Evolutionary conservation across 2,888 invertebrate genomes (phyloP).

Genomic region (Eretmocerus hayati): DNA sequence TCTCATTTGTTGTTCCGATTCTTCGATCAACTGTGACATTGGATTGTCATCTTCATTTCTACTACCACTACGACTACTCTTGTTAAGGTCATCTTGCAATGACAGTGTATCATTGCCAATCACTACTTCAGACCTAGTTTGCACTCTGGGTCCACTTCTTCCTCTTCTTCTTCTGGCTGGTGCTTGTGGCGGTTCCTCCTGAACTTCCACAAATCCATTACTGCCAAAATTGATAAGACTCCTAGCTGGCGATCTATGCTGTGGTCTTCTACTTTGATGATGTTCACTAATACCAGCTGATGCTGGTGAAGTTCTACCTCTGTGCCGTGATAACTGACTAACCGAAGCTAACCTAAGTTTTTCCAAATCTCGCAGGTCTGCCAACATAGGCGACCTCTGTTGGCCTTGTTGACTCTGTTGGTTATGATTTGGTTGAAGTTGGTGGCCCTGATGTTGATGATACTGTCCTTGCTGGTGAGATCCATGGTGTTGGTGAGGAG

Average conservation of each 20-base stretch:
- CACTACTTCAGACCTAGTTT: too few relatives aligned
- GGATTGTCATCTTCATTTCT: too few relatives aligned
- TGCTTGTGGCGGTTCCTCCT: neutral
- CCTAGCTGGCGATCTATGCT: neutral
- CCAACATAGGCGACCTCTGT: too few relatives aligned
- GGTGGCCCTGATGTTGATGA: neutral
- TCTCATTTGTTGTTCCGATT: conserved; percentile 11
- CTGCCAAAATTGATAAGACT: neutral
- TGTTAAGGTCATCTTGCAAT: too few relatives aligned
- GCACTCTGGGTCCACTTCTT: too few relatives aligned
- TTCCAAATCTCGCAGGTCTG: conserved; percentile 5
- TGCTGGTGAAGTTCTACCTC: neutral
- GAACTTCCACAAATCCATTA: neutral
- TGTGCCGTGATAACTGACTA: too few relatives aligned
- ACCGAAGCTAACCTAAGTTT: neutral
- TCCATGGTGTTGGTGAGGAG: neutral
- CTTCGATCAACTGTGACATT: conserved; percentile 12
- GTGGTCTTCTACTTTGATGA: neutral
- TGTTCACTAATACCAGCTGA: neutral
- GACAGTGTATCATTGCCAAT: too few relatives aligned
- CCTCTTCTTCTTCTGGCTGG: conserved; percentile 11
- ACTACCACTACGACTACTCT: too few relatives aligned
- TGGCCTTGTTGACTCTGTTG: too few relatives aligned
- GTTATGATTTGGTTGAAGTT: too few relatives aligned
- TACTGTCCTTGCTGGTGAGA: neutral